Evolutionary conservation across 2,888 invertebrate species (phyloP).

Genomic region (Hemithea aestivaria): DNA sequence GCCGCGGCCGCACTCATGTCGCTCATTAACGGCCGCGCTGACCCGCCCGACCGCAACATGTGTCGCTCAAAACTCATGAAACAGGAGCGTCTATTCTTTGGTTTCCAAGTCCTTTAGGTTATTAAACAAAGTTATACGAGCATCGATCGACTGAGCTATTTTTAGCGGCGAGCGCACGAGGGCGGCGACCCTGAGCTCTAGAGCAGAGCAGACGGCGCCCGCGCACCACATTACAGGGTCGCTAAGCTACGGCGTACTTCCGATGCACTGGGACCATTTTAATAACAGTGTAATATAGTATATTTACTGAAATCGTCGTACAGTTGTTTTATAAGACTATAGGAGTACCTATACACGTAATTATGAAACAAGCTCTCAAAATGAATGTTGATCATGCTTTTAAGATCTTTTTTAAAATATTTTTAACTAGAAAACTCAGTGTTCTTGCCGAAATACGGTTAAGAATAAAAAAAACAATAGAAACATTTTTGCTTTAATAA

Average conservation of each 20-base stretch:
- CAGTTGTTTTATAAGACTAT: background rate
- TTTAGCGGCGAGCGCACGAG: slow-evolving; percentile 60
- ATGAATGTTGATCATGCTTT: too few relatives aligned
- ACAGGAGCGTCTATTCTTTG: slow-evolving; percentile 22
- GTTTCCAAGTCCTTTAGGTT: slow-evolving; percentile 35
- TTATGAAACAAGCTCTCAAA: too few relatives aligned
- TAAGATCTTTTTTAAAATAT: too few relatives aligned
- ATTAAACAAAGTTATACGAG: slow-evolving; percentile 38
- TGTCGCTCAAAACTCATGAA: slow-evolving; percentile 14
- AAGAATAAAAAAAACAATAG: too few relatives aligned
- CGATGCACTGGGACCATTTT: slow-evolving; percentile 11
- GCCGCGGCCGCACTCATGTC: slow-evolving; percentile 30
- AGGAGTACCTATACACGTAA: too few relatives aligned
- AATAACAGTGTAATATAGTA: too few relatives aligned
- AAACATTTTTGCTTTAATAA: too few relatives aligned
- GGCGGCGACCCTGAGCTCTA: slow-evolving; percentile 63
- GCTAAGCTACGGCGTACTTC: slow-evolving; percentile 10
- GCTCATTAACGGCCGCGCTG: slow-evolving; percentile 32
- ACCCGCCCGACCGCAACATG: slow-evolving; percentile 24
- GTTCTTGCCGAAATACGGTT: too few relatives aligned
- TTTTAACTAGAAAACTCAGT: too few relatives aligned
- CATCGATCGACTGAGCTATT: slow-evolving; percentile 53
- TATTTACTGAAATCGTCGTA: background rate
- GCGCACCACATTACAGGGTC: slow-evolving; percentile 31
- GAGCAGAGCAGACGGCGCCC: slow-evolving; percentile 46